Conservation (phyloP, 2,888 invertebrate genomes). For the Tiliacea aurago region DNA sequence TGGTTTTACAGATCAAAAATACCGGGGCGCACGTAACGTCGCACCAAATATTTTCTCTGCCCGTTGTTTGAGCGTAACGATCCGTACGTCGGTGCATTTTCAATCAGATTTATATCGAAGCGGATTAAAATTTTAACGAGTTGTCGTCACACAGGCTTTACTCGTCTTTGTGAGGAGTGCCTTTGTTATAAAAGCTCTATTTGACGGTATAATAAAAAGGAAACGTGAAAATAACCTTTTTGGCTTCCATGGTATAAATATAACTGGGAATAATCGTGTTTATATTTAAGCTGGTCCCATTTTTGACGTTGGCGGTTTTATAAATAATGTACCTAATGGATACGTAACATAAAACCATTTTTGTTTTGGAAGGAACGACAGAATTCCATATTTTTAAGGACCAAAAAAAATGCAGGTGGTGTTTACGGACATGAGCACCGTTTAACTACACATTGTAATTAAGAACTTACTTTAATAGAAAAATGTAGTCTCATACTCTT, state of each 20-base stretch:
- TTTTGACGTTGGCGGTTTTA: constrained; percentile 9
- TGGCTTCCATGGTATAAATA: constrained; percentile 31
- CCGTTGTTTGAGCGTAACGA: constrained; percentile 76
- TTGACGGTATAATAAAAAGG: constrained; percentile 65
- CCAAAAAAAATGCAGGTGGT: not conserved
- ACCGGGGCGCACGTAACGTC: constrained; percentile 57
- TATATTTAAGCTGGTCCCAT: not conserved
- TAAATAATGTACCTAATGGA: not conserved
- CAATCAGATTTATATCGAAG: constrained; percentile 84
- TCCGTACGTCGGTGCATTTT: constrained; percentile 78
- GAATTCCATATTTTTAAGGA: not conserved
- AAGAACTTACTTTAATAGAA: not conserved
- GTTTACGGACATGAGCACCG: not conserved
- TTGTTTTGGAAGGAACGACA: not conserved
- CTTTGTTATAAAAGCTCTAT: constrained; percentile 76
- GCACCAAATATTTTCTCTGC: constrained; percentile 65
- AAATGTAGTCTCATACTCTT: not conserved
- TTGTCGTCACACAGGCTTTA: constrained; percentile 76
- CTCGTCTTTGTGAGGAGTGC: constrained; percentile 74
- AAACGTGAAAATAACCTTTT: constrained; percentile 64
- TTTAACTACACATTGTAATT: too few relatives aligned
- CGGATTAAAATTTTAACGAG: constrained; percentile 86
- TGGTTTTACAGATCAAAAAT: constrained; percentile 57
- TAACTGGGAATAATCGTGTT: constrained; percentile 9
- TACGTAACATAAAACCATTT: not conserved